A percentile compares a stretch with the other conserved stretches of the same genome.
These are phyloP conservation scores for Onchidella celtica DNA, from an alignment of 2,888 invertebrate species.

Conservation along the genomic window DNA sequence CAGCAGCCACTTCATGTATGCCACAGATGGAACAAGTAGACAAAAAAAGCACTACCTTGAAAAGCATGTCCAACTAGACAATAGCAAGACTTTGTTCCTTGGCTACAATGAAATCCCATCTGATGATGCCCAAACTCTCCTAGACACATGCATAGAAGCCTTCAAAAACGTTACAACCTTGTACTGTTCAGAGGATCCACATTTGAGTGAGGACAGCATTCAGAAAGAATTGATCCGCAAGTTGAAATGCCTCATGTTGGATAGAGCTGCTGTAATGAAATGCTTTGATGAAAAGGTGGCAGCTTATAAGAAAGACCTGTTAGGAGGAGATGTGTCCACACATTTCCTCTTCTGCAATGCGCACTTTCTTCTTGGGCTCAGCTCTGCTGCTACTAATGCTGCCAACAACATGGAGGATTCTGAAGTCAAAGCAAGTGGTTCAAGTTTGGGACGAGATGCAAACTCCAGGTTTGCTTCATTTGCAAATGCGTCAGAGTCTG, in stretches of 20 bases:
- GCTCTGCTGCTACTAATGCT: background rate
- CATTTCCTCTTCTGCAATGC: constrained; percentile 9
- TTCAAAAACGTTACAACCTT: background rate
- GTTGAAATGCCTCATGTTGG: background rate
- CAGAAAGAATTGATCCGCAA: background rate
- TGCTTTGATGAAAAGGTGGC: constrained; percentile 4
- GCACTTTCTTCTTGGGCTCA: background rate
- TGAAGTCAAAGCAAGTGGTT: background rate
- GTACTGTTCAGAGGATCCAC: background rate
- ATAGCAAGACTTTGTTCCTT: background rate
- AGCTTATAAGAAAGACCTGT: background rate
- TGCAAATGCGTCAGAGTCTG: background rate
- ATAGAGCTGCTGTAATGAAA: background rate
- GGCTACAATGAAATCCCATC: background rate
- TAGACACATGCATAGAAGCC: background rate
- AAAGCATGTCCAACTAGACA: background rate
- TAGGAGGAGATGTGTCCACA: background rate
- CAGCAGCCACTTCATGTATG: background rate
- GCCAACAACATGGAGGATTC: background rate
- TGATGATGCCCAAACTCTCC: background rate
- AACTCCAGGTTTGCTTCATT: background rate
- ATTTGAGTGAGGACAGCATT: background rate
- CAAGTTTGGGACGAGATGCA: background rate
- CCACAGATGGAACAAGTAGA: background rate
- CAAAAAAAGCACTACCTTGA: background rate